Conservation (phyloP, 2,113 vertebrate species). For the Columba livia region DNA sequence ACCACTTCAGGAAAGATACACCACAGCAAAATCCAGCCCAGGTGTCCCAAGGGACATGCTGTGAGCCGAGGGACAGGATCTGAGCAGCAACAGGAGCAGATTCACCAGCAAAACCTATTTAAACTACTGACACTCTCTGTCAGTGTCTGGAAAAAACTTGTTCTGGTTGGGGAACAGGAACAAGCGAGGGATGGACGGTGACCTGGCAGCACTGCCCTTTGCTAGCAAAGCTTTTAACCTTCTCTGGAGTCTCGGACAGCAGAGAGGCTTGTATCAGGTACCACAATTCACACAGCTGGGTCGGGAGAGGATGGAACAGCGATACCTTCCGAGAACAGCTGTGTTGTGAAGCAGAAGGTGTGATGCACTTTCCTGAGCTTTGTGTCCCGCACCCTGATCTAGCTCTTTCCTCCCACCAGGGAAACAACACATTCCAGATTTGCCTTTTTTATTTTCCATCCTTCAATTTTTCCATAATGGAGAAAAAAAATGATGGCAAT, state of each 20-base stretch:
- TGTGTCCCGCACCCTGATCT: neutral
- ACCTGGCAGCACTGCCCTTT: neutral
- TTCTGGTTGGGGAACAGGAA: neutral
- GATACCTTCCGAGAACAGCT: neutral
- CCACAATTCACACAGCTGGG: neutral
- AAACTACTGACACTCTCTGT: neutral
- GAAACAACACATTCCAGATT: rapidly evolving
- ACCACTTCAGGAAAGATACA: neutral
- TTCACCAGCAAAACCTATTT: neutral
- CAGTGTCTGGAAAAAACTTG: neutral
- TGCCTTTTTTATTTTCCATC: too few relatives aligned
- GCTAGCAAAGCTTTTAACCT: neutral
- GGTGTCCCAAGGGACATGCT: neutral
- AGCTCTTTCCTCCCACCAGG: neutral
- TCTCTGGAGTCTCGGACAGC: neutral
- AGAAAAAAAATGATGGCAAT: neutral
- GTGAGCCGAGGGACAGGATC: neutral
- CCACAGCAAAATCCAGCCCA: neutral
- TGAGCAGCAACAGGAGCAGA: neutral
- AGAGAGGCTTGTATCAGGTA: neutral
- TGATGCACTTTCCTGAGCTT: neutral
- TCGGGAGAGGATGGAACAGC: rapidly evolving
- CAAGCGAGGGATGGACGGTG: neutral
- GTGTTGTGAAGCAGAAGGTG: neutral
- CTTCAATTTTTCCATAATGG: neutral